These are phyloP conservation scores for Palythoa grandis DNA, from an alignment of 92 coral and sea anemone species.

Conservation along the genomic window DNA sequence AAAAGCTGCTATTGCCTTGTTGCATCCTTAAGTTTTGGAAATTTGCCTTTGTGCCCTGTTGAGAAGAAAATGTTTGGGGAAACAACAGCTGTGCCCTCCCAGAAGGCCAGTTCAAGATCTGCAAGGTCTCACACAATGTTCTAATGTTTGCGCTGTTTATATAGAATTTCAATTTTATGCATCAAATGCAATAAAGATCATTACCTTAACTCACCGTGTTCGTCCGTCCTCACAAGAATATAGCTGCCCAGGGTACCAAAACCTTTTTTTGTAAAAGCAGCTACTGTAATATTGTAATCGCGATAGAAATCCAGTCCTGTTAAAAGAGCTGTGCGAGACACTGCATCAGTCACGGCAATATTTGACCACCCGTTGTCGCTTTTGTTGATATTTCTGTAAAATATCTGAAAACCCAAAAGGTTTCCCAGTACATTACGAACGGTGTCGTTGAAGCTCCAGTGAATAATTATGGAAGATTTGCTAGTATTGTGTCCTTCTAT, in stretches of 20 bases:
- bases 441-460: conserved; percentile 28
- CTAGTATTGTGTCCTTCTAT: conserved; percentile 4
- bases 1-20: too few relatives aligned
- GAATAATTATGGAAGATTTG: not conserved
- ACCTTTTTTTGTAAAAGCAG: conserved; percentile 67
- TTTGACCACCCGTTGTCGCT: conserved; percentile 23
- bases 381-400: conserved; percentile 37
- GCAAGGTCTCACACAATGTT: too few relatives aligned
- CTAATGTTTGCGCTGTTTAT: not conserved
- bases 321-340: conserved; percentile 7
- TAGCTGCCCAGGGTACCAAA: conserved; percentile 48
- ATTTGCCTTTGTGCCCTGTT: too few relatives aligned
- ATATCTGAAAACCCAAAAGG: conserved; percentile 31
- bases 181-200: not conserved
- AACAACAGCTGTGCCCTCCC: too few relatives aligned
- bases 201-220: conserved; percentile 56
- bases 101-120: too few relatives aligned
- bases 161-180: not conserved
- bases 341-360: conserved; percentile 16
- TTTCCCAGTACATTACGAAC: conserved; percentile 28
- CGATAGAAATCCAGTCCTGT: conserved; percentile 56
- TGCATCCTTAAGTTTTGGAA: too few relatives aligned
- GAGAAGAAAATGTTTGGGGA: too few relatives aligned
- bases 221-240: conserved; percentile 65
- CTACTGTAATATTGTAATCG: conserved; percentile 64